Evolutionary conservation across 2,888 invertebrate species (phyloP).

Genomic region (Caenorhabditis sp.): DNA sequence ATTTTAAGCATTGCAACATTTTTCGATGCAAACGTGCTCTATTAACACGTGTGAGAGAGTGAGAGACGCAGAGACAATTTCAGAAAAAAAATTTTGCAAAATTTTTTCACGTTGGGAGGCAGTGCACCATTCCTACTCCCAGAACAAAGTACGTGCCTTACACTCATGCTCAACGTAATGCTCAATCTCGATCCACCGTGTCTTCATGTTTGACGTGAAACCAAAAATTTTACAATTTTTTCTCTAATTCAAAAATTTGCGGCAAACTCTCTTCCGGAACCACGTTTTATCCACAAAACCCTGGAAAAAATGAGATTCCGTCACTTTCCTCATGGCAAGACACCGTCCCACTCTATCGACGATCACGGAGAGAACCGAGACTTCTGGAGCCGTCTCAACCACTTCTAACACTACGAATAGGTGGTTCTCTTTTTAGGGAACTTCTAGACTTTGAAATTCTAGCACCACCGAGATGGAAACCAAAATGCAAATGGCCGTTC

Average conservation of each 20-base stretch:
- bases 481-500: constrained; percentile 37
- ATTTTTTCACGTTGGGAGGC: too few species aligned
- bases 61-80: too few species aligned
- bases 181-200: too few species aligned
- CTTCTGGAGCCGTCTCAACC: constrained; percentile 14
- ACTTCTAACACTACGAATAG: constrained; percentile 16
- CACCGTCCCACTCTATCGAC: constrained; percentile 20
- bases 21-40: too few species aligned
- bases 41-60: too few species aligned
- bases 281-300: neutral
- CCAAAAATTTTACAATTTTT: neutral
- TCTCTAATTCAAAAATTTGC: too few species aligned
- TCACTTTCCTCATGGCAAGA: constrained; percentile 3
- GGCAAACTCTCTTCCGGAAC: neutral
- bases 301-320: neutral
- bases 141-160: too few species aligned
- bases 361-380: constrained; percentile 40
- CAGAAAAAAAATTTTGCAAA: too few species aligned
- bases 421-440: neutral
- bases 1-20: too few species aligned
- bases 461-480: constrained; percentile 15
- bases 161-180: too few species aligned
- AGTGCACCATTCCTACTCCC: too few species aligned
- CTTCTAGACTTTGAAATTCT: neutral
- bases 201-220: too few species aligned